Evolutionary conservation across 2,113 vertebrate genomes (phyloP).

Genomic region (Periophthalmodon schlosseri): DNA sequence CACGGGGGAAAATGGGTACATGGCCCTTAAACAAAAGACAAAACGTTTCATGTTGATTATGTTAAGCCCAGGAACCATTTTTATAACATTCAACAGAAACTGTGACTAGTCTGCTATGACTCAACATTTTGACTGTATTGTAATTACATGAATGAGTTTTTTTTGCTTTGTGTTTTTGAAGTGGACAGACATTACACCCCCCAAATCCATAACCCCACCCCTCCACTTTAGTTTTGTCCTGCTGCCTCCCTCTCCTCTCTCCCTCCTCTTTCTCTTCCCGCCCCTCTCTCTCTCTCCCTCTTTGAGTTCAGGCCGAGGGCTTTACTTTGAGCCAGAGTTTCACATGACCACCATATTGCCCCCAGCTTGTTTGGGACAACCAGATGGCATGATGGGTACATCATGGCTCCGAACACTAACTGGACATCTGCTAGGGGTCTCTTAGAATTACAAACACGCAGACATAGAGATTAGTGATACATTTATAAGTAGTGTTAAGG

Average conservation of each 20-base stretch:
- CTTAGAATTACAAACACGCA: conserved; percentile 19
- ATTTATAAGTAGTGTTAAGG: conserved; percentile 9
- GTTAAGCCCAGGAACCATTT: too few relatives aligned
- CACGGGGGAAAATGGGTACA: too few relatives aligned
- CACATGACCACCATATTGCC: conserved; percentile 36
- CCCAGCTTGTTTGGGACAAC: conserved; percentile 53
- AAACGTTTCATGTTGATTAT: too few relatives aligned
- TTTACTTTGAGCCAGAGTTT: conserved; percentile 41
- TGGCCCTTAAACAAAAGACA: too few relatives aligned
- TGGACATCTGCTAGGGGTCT: conserved; percentile 54
- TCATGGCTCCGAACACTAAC: conserved; percentile 46
- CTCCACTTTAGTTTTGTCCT: not conserved
- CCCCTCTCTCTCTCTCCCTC: not conserved
- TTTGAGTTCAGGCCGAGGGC: conserved; percentile 50
- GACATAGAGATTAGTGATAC: conserved; percentile 8
- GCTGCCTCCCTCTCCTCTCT: not conserved
- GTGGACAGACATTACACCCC: conserved; percentile 37
- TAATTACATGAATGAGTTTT: conserved; percentile 33
- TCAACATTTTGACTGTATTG: too few relatives aligned
- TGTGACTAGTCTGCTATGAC: too few relatives aligned
- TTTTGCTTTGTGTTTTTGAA: conserved; percentile 49
- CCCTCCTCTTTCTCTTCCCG: conserved; percentile 5
- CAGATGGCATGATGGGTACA: conserved; percentile 69
- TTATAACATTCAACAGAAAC: too few relatives aligned
- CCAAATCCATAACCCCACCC: not conserved